These are phyloP conservation scores for Anastrepha ludens DNA, from an alignment of 1,140 invertebrate genomes.

Conservation along the genomic window DNA sequence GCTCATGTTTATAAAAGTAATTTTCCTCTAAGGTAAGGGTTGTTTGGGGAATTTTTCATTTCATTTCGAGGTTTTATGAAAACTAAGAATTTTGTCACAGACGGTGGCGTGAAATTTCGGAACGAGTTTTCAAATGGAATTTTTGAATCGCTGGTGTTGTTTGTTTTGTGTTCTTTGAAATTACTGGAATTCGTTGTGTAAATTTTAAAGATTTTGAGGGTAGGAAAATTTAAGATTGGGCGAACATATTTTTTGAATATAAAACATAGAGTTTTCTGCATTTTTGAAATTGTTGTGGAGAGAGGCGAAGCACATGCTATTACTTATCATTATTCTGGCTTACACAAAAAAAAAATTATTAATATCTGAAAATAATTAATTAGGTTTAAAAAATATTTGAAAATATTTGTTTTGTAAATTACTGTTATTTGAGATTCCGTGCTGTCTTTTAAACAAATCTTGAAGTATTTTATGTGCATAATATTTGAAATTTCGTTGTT, in stretches of 20 bases:
- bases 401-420: too few species aligned
- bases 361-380: too few species aligned
- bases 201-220: not conserved
- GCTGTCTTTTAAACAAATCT: too few species aligned
- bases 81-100: constrained; percentile 60
- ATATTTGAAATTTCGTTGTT: too few species aligned
- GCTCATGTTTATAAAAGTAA: not conserved
- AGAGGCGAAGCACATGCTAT: too few species aligned
- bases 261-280: not conserved
- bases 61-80: constrained; percentile 40
- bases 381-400: too few species aligned
- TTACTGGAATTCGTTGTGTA: constrained; percentile 11
- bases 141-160: constrained; percentile 56
- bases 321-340: too few species aligned
- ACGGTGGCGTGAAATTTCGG: constrained; percentile 74
- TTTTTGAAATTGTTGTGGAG: not conserved
- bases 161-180: constrained; percentile 48
- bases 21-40: not conserved
- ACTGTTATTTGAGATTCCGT: too few species aligned
- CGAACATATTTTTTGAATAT: constrained; percentile 1
- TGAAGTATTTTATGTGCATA: too few species aligned
- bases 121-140: constrained; percentile 67
- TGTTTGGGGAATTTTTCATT: constrained; percentile 27
- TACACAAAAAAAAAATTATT: too few species aligned
- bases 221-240: not conserved